phyloP scores from a whole-genome alignment of 2,888 invertebrate species.

The Protophormia terraenovae region DNA sequence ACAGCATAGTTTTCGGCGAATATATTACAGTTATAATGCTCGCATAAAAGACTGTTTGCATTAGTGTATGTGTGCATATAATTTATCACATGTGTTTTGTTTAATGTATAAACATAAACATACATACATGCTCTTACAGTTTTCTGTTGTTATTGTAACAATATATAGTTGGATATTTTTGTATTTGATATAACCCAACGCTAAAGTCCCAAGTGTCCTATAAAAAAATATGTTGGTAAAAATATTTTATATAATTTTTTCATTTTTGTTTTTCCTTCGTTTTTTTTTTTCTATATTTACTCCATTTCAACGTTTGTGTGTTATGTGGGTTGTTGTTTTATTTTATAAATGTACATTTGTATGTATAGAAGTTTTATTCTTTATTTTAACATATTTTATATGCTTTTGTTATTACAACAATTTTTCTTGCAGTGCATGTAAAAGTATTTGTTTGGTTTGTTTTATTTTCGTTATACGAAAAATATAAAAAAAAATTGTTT shows the following conservation, averaged over 20 bases:
- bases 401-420: conserved; percentile 33
- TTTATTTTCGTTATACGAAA: background rate
- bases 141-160: background rate
- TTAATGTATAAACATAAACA: background rate
- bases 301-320: conserved; percentile 25
- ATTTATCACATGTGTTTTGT: conserved; percentile 22
- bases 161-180: background rate
- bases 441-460: background rate
- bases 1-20: conserved; percentile 7
- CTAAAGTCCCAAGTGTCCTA: conserved; percentile 56
- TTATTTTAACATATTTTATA: conserved; percentile 26
- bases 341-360: background rate
- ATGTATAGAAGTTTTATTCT: background rate
- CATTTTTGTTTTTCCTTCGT: background rate
- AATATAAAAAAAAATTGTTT: conserved; percentile 6
- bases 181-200: conserved; percentile 31
- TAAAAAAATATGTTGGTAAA: conserved; percentile 61
- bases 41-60: background rate
- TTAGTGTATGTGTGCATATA: background rate
- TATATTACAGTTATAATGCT: background rate
- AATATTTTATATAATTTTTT: conserved; percentile 31
- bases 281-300: background rate
- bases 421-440: conserved; percentile 9
- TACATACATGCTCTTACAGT: background rate
- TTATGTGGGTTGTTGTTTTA: conserved; percentile 1